phyloP scores from a whole-genome alignment of 2,113 vertebrate genomes.

The Chlorodrepanis virens region DNA sequence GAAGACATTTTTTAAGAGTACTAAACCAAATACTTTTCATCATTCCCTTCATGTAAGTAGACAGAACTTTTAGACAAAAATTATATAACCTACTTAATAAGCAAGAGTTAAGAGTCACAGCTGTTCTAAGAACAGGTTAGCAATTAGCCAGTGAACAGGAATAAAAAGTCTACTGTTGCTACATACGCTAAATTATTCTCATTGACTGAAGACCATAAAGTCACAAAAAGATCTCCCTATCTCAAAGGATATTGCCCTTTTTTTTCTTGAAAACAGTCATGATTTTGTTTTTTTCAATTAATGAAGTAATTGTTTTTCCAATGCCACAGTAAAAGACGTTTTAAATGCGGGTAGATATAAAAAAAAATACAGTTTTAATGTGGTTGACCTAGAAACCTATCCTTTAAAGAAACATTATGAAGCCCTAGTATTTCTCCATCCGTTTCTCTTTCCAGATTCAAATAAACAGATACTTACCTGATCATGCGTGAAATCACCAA shows the following conservation, averaged over 20 bases:
- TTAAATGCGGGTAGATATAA: background rate
- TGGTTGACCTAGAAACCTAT: background rate
- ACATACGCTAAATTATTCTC: background rate
- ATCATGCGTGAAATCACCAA: constrained; percentile 96
- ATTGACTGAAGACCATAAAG: background rate
- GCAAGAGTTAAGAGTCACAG: background rate
- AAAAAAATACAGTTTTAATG: background rate
- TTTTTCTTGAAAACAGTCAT: background rate
- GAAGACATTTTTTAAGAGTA: background rate
- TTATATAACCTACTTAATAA: background rate
- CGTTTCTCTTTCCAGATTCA: background rate
- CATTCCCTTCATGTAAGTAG: background rate
- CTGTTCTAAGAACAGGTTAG: background rate
- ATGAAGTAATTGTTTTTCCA: background rate
- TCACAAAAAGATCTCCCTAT: background rate
- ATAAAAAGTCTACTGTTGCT: background rate
- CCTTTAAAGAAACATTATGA: background rate
- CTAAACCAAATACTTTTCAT: background rate
- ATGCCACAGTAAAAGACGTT: background rate
- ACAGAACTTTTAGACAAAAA: background rate
- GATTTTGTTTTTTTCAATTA: background rate
- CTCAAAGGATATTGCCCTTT: background rate
- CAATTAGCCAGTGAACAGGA: background rate
- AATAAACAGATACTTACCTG: constrained; percentile 74
- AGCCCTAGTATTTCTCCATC: background rate